phyloP scores from a whole-genome alignment of 2,797 vertebrate species.

The Arnoldichthys spilopterus region DNA sequence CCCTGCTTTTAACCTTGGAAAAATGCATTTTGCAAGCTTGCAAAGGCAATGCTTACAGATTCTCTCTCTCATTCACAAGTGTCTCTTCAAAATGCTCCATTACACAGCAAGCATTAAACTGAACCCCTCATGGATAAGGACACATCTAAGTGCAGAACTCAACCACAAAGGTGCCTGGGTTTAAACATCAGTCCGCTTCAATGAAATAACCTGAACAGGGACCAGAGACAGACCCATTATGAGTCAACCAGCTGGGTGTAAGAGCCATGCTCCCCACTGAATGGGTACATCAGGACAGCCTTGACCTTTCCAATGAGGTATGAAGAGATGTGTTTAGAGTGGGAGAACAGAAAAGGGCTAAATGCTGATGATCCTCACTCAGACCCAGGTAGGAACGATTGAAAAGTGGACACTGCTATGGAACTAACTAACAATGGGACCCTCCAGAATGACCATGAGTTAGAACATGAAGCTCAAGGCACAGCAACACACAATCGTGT shows the following conservation, averaged over 20 bases:
- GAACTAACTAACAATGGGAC: slow-evolving; percentile 16
- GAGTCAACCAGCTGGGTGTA: slow-evolving; percentile 7
- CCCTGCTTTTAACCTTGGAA: neutral
- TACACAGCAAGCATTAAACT: neutral
- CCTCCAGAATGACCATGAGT: slow-evolving; percentile 6
- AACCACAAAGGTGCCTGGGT: neutral
- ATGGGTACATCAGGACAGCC: slow-evolving; percentile 16
- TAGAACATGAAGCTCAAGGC: neutral
- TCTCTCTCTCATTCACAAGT: neutral
- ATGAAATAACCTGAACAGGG: slow-evolving; percentile 23
- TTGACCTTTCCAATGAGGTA: slow-evolving; percentile 33
- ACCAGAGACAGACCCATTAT: neutral
- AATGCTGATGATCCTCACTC: slow-evolving; percentile 7
- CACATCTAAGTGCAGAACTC: neutral
- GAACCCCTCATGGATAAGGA: neutral
- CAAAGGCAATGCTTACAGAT: neutral
- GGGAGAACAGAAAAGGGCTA: slow-evolving; percentile 4
- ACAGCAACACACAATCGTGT: neutral
- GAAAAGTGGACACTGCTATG: neutral
- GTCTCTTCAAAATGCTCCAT: slow-evolving; percentile 16
- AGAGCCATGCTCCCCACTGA: slow-evolving; percentile 22
- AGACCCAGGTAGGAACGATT: neutral
- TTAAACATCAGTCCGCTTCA: slow-evolving; percentile 21
- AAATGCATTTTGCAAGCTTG: too few relatives aligned
- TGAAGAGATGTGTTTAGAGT: slow-evolving; percentile 10